A percentile compares a stretch with the other conserved stretches of the same genome.
These are phyloP conservation scores for Cantharis rustica DNA, from an alignment of 2,888 invertebrate genomes.

Conservation along the genomic window DNA sequence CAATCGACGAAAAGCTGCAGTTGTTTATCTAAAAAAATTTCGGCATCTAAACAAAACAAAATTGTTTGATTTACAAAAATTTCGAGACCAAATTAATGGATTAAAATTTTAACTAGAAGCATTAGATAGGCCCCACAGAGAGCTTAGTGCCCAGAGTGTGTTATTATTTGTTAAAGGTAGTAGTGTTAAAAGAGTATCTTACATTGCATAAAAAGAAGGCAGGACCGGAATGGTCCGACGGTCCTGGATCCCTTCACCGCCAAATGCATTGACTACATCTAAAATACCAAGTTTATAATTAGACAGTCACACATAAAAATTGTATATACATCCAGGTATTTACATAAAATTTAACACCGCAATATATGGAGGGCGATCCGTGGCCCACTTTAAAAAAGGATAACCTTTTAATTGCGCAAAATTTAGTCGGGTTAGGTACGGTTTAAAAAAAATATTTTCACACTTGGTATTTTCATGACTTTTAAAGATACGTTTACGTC, in stretches of 20 bases:
- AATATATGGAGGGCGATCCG: too few species aligned
- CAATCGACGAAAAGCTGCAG: conserved; percentile 9
- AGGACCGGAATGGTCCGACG: conserved; percentile 58
- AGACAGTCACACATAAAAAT: conserved; percentile 26
- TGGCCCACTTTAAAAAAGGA: too few species aligned
- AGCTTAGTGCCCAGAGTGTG: conserved; percentile 28
- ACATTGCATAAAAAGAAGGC: conserved; percentile 54
- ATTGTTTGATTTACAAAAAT: conserved; percentile 10
- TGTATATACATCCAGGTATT: conserved; percentile 13
- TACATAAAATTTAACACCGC: too few species aligned
- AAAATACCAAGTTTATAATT: conserved; percentile 60
- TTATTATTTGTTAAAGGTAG: conserved; percentile 39
- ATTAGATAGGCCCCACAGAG: conserved; percentile 24
- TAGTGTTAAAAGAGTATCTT: conserved; percentile 50
- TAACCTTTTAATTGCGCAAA: neutral
- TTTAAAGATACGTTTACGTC: neutral
- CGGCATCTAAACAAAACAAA: conserved; percentile 13
- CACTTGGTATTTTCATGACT: neutral
- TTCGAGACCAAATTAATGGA: conserved; percentile 9
- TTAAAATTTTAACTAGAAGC: conserved; percentile 6
- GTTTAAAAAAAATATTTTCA: neutral
- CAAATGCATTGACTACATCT: conserved; percentile 89
- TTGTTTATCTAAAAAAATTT: conserved; percentile 10
- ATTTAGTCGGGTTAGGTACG: neutral
- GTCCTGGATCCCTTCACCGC: conserved; percentile 69